Base-by-base conservation (phyloP, 1,140 invertebrate species). In the Aphaenogaster floridana region DNA sequence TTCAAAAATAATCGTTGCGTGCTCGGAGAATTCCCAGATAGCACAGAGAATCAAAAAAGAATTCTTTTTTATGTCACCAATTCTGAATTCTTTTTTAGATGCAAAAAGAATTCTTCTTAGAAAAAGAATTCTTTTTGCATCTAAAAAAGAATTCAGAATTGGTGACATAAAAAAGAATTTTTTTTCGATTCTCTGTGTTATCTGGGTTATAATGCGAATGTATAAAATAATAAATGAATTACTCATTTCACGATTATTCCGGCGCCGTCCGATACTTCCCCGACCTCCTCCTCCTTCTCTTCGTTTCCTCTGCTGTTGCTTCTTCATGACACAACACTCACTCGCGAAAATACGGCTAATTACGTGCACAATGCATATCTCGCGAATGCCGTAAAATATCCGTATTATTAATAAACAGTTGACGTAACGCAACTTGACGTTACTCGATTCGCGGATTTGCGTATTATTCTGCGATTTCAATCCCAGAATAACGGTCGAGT, bases 301-400 rank as follows among this genome's bases (percentile, higher is more conserved):
- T 15, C 11, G 15, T 64, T 66, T 42, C 1, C 36, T 42, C 36
- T 11, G 36, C 5, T 28, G 7, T 48, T 69, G 17, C 17, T 28
- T 45, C 42, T 48, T 69, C 42, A 28, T 28, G 42, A 28, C n/a
- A n/a, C 39, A n/a, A 11, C 9, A 13, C 39, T 68, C 17, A 48
- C 1, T 48, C n/a, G 17, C 39, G 39, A 68, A 68, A 68, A 68
- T 39, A 39, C 6, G 15, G 66, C 42, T 69, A 69, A 69, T 69
- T 69, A 69, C 5, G 8, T 15, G 66, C 66, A 28, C n/a, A 48
- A 69, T 69, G n/a, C 39, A 28, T 28, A 28, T 13, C 28, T 69
- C n/a, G 39, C 17, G 9, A 66, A 66, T 39, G 9, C 5, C 42
- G 42, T 4, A 48, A 15, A 48, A 28, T 48, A 28, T 15, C n/a